Conservation (phyloP, 2,888 invertebrate genomes). For the Hartigia nigra region DNA sequence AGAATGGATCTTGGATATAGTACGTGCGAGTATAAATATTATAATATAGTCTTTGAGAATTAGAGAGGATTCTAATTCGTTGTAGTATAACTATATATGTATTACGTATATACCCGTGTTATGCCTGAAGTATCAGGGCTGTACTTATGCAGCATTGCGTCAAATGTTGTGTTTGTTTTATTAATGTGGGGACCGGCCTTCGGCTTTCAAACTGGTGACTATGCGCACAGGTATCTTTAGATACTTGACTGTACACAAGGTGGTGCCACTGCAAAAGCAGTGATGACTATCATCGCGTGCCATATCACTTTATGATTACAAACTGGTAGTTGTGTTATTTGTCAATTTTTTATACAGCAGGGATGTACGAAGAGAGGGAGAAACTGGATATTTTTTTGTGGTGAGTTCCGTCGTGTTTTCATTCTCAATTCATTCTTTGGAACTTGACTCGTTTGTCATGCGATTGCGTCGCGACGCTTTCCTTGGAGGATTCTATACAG, state of each 20-base stretch:
- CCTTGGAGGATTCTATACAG: conserved; percentile 6
- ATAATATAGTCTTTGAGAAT: background rate
- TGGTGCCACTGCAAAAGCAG: background rate
- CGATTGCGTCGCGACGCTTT: conserved; percentile 13
- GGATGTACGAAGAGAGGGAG: background rate
- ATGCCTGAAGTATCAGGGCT: background rate
- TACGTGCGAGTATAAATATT: conserved; percentile 32
- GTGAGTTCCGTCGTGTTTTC: background rate
- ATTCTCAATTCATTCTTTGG: background rate
- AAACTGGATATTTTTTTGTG: background rate
- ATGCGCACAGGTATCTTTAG: background rate
- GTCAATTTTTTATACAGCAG: background rate
- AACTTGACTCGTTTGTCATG: background rate
- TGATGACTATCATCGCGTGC: background rate
- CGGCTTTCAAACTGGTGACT: conserved; percentile 27
- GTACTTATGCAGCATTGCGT: conserved; percentile 55
- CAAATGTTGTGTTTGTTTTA: conserved; percentile 65
- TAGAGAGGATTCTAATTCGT: background rate
- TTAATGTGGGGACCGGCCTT: conserved; percentile 61
- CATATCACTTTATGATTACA: background rate
- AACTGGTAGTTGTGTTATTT: background rate
- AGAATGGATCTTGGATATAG: conserved; percentile 37
- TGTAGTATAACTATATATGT: background rate
- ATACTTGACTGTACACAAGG: background rate
- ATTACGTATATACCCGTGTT: conserved; percentile 1